Conservation (phyloP, 2,888 invertebrate genomes). For the Malthinus flaveolus region DNA sequence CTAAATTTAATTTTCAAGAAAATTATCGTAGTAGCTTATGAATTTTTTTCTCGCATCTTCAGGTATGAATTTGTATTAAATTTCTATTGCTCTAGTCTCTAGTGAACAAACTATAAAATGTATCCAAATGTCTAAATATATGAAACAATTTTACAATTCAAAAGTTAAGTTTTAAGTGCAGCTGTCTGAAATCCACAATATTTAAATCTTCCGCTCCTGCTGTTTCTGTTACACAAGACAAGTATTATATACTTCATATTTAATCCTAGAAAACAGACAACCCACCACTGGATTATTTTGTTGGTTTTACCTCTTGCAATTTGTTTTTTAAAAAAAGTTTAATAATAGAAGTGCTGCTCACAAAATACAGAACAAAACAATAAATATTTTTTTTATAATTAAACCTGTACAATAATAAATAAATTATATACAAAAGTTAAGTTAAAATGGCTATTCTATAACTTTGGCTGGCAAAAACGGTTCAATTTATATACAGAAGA, state of each 20-base stretch:
- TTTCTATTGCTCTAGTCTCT: constrained; percentile 3
- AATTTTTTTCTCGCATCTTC: too few species aligned
- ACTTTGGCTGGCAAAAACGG: constrained; percentile 49
- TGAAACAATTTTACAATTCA: constrained; percentile 10
- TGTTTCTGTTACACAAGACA: constrained; percentile 10
- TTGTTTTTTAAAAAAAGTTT: constrained; percentile 2
- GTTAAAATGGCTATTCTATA: constrained; percentile 42
- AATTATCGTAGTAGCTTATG: too few species aligned
- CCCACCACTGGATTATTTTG: background rate
- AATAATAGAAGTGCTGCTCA: background rate
- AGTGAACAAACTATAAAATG: constrained; percentile 4
- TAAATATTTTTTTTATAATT: constrained; percentile 26
- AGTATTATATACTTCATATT: constrained; percentile 12
- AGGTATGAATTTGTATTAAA: background rate
- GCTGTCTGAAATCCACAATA: constrained; percentile 19
- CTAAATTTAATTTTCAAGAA: too few species aligned
- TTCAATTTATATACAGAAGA: constrained; percentile 21
- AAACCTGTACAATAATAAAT: constrained; percentile 38
- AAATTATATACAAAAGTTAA: constrained; percentile 40
- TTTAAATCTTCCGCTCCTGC: constrained; percentile 10
- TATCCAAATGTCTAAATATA: constrained; percentile 11
- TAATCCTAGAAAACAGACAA: constrained; percentile 2
- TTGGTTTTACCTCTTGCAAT: background rate
- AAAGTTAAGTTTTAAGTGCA: constrained; percentile 9
- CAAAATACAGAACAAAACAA: constrained; percentile 19